Conservation (phyloP, 2,888 invertebrate genomes). For the Girardia tigrina region DNA sequence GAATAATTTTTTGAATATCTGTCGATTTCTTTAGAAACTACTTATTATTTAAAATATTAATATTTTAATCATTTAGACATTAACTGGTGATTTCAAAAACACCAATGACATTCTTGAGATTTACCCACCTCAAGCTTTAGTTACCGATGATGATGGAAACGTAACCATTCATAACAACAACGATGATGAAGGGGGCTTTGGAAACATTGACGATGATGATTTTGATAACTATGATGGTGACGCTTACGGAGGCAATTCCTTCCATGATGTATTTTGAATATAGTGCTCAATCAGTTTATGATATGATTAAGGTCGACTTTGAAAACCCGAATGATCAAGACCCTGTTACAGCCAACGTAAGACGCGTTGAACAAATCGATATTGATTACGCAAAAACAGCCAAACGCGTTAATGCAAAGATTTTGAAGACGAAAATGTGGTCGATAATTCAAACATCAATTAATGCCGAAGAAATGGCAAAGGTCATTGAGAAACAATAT, state of each 20-base stretch:
- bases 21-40: background rate
- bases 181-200: background rate
- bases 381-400: slow-evolving; percentile 69
- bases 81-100: background rate
- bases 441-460: slow-evolving; percentile 40
- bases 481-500: background rate
- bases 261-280: background rate
- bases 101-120: background rate
- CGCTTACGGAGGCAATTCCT: background rate
- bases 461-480: background rate
- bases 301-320: background rate
- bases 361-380: slow-evolving; percentile 60
- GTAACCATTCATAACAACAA: background rate
- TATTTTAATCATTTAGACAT: too few species aligned
- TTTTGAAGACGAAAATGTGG: slow-evolving; percentile 66
- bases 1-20: background rate
- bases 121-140: background rate
- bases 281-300: background rate
- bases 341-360: background rate
- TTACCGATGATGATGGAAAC: background rate
- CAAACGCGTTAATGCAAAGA: slow-evolving; percentile 72
- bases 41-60: too few species aligned
- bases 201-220: background rate
- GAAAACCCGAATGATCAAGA: too few species aligned
- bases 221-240: background rate